Evolutionary conservation across 2,113 vertebrate genomes (phyloP).

Genomic region (Rhea americana): DNA sequence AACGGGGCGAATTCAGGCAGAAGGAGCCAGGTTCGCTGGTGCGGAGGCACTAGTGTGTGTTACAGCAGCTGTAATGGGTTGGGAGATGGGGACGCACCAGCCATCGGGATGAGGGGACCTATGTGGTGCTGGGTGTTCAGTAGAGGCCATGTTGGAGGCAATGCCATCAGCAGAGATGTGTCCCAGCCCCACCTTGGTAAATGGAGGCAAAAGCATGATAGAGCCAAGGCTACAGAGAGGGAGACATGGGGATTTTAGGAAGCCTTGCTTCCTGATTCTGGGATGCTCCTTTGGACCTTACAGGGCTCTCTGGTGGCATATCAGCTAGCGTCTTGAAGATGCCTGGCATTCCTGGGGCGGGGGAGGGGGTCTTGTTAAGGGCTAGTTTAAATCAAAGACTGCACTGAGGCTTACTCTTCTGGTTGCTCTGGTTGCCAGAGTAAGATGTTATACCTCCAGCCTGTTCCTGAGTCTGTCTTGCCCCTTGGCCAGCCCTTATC

Average conservation of each 20-base stretch:
- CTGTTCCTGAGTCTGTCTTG: not conserved
- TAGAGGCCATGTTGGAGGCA: not conserved
- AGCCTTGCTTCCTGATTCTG: not conserved
- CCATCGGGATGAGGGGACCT: not conserved
- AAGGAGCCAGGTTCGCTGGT: not conserved
- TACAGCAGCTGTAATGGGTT: not conserved
- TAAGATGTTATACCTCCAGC: not conserved
- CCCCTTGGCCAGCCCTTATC: not conserved
- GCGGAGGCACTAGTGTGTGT: accelerated
- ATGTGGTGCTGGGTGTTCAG: accelerated
- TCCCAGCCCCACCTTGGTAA: not conserved
- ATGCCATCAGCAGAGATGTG: not conserved
- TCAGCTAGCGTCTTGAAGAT: not conserved
- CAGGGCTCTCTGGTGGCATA: not conserved
- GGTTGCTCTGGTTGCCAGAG: not conserved
- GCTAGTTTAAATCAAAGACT: not conserved
- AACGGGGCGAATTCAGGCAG: not conserved
- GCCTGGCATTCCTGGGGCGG: not conserved
- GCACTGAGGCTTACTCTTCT: not conserved
- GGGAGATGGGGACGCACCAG: too few species aligned
- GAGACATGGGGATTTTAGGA: not conserved
- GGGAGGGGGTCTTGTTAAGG: not conserved
- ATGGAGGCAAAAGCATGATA: not conserved
- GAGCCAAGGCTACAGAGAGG: not conserved
- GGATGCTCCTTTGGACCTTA: not conserved